phyloP scores from a whole-genome alignment of 2,888 invertebrate genomes.

The Rhagonycha lutea region DNA sequence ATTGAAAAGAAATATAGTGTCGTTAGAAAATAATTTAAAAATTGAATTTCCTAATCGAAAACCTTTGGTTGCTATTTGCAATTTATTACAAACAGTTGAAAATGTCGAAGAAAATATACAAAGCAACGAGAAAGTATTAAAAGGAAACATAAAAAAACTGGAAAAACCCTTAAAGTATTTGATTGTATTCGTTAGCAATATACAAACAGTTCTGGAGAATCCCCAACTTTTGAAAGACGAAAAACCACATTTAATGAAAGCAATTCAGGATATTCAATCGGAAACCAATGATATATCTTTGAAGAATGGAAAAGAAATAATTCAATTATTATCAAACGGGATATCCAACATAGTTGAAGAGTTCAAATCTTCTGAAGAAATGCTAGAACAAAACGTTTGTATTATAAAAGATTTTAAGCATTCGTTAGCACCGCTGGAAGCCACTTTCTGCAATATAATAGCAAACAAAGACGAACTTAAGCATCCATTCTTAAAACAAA shows the following conservation, averaged over 20 bases:
- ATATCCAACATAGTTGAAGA: background rate
- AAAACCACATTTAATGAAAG: background rate
- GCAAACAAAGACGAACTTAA: background rate
- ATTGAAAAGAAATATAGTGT: background rate
- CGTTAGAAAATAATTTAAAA: background rate
- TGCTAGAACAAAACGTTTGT: background rate
- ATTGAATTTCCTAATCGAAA: background rate
- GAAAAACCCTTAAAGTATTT: background rate
- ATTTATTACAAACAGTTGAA: background rate
- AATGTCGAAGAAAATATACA: background rate
- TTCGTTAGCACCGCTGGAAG: background rate
- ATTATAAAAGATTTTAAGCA: background rate
- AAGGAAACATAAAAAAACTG: background rate
- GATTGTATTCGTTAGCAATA: background rate
- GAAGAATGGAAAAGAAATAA: background rate
- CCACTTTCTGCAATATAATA: background rate
- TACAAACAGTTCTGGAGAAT: background rate
- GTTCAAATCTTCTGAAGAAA: background rate
- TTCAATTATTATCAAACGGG: background rate
- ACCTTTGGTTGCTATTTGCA: background rate
- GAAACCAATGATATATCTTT: slow-evolving; percentile 17
- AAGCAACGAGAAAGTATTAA: background rate
- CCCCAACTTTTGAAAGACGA: background rate
- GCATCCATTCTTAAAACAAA: background rate
- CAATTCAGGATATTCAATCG: slow-evolving; percentile 2